A percentile compares a stretch with the other conserved stretches of the same genome.
These are phyloP conservation scores for Phyllotreta striolata DNA, from an alignment of 2,888 invertebrate species.

Conservation along the genomic window DNA sequence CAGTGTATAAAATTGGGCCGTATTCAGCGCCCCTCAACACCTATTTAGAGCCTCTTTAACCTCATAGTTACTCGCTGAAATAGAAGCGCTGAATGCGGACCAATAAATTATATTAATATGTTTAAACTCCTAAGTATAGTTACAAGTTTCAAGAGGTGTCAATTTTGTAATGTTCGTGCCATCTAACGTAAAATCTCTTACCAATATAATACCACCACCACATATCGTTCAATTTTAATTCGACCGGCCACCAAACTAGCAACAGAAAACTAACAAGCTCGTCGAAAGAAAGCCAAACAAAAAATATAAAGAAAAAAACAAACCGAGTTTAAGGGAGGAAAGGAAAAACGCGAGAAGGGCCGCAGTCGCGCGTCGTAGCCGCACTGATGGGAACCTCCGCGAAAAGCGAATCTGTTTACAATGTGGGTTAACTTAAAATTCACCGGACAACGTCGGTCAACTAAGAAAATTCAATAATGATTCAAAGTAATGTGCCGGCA, in stretches of 20 bases:
- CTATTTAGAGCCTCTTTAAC: too few species aligned
- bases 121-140: too few species aligned
- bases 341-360: constrained; percentile 14
- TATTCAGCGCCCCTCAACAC: too few species aligned
- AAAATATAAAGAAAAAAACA: constrained; percentile 12
- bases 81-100: too few species aligned
- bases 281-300: constrained; percentile 25
- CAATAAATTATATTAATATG: too few species aligned
- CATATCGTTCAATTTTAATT: constrained; percentile 44
- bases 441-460: constrained; percentile 38
- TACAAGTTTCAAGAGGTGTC: too few species aligned
- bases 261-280: constrained; percentile 41
- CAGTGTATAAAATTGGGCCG: too few species aligned
- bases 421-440: constrained; percentile 36
- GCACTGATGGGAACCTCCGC: constrained; percentile 31
- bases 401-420: constrained; percentile 31
- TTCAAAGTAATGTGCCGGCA: constrained; percentile 37
- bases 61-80: too few species aligned
- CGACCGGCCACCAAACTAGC: constrained; percentile 42
- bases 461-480: constrained; percentile 43
- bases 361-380: constrained; percentile 13
- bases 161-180: constrained; percentile 30
- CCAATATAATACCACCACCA: constrained; percentile 57
- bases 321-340: neutral
- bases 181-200: constrained; percentile 46